These are phyloP conservation scores for Balearica regulorum DNA, from an alignment of 2,797 vertebrate genomes.

Conservation along the genomic window DNA sequence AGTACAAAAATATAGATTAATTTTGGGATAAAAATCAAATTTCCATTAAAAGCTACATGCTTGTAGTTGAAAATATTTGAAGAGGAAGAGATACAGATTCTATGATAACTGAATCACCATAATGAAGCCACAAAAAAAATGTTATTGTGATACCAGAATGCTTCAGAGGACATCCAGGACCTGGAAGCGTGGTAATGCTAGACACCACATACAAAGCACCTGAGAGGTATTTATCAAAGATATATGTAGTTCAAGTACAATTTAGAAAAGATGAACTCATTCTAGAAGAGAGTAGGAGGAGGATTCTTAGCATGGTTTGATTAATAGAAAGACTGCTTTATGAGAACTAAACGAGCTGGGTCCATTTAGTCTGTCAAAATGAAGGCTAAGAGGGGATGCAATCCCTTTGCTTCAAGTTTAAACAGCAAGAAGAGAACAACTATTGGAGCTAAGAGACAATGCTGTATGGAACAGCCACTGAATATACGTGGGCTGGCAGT, in stretches of 20 bases:
- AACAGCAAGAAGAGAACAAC: not conserved
- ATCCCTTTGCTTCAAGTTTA: not conserved
- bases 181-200: not conserved
- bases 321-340: not conserved
- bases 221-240: not conserved
- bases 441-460: not conserved
- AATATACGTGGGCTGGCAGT: not conserved
- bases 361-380: not conserved
- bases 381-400: not conserved
- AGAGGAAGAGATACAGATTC: not conserved
- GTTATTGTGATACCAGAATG: not conserved
- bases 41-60: not conserved
- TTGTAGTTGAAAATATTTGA: not conserved
- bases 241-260: not conserved
- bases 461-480: fast-evolving
- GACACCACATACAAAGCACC: not conserved
- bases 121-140: not conserved
- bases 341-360: not conserved
- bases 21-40: not conserved
- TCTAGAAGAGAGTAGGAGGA: not conserved
- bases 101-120: not conserved
- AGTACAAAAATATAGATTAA: not conserved
- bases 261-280: not conserved
- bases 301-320: not conserved
- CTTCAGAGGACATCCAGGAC: not conserved